phyloP scores from a whole-genome alignment of 2,113 vertebrate species.

The Poecilia latipinna region DNA sequence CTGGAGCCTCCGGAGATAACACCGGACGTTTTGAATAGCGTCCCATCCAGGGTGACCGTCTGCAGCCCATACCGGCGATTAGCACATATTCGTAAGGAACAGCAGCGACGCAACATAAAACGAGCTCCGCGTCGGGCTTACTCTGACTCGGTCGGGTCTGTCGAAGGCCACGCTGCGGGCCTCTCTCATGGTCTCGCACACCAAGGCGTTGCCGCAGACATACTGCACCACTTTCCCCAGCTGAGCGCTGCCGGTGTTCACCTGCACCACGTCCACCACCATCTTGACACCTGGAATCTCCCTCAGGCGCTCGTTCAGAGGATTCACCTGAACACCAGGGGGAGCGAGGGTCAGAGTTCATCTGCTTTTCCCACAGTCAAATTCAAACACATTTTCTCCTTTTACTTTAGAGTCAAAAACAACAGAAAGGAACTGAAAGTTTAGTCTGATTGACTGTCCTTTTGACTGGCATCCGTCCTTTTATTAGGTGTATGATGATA shows the following conservation, averaged over 20 bases:
- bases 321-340: conserved; percentile 80
- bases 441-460: no score
- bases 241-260: conserved; percentile 62
- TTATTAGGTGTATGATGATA: no score
- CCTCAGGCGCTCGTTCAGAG: conserved; percentile 90
- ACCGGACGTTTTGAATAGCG: conserved; percentile 93
- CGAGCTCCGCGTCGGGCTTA: conserved; percentile 31
- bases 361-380: no score
- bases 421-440: no score
- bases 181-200: conserved; percentile 91
- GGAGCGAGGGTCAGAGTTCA: no score
- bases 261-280: conserved; percentile 90
- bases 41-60: conserved; percentile 94
- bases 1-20: conserved; percentile 94
- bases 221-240: conserved; percentile 91
- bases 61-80: conserved; percentile 48
- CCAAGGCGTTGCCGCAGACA: conserved; percentile 90
- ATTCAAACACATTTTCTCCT: no score
- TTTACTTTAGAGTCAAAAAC: no score
- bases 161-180: conserved; percentile 87
- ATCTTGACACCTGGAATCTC: conserved; percentile 88
- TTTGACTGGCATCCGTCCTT: no score
- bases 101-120: no score
- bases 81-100: no score
- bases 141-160: conserved; percentile 85